Conservation (phyloP, 2,888 invertebrate species). For the Napeogenes sylphis region DNA sequence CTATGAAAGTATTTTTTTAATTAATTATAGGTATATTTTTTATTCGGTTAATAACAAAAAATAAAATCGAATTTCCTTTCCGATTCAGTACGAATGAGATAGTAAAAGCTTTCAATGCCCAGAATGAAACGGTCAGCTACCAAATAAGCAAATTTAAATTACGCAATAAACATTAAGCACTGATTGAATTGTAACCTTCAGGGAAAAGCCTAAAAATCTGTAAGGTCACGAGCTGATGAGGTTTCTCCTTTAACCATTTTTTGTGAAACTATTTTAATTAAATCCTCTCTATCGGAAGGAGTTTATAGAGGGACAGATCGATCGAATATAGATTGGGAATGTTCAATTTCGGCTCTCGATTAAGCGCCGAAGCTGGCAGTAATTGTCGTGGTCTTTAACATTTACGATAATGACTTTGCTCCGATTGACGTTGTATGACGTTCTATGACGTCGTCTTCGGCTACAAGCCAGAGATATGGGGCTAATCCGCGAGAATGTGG, state of each 20-base stretch:
- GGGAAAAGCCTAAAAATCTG: constrained; percentile 29
- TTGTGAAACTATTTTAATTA: constrained; percentile 72
- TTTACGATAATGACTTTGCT: constrained; percentile 69
- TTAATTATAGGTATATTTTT: no score
- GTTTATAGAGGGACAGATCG: constrained; percentile 66
- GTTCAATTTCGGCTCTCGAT: constrained; percentile 61
- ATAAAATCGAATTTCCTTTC: no score
- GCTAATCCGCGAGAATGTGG: constrained; percentile 43
- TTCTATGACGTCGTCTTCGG: constrained; percentile 53
- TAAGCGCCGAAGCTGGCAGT: constrained; percentile 56
- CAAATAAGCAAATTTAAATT: constrained; percentile 18
- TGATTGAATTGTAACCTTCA: constrained; percentile 34
- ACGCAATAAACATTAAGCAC: constrained; percentile 28
- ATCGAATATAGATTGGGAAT: constrained; percentile 62
- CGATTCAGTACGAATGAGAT: no score
- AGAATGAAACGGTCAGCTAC: no score
- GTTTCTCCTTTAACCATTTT: constrained; percentile 56
- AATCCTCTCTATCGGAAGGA: constrained; percentile 60
- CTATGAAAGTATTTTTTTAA: constrained; percentile 22
- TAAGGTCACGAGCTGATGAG: constrained; percentile 45
- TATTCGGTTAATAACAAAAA: no score
- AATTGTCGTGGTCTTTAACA: constrained; percentile 73
- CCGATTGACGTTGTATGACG: constrained; percentile 68
- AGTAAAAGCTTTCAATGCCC: no score
- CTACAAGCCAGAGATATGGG: constrained; percentile 49